These are phyloP conservation scores for Hyperopisus bebe DNA, from an alignment of 2,113 vertebrate genomes.

Conservation along the genomic window DNA sequence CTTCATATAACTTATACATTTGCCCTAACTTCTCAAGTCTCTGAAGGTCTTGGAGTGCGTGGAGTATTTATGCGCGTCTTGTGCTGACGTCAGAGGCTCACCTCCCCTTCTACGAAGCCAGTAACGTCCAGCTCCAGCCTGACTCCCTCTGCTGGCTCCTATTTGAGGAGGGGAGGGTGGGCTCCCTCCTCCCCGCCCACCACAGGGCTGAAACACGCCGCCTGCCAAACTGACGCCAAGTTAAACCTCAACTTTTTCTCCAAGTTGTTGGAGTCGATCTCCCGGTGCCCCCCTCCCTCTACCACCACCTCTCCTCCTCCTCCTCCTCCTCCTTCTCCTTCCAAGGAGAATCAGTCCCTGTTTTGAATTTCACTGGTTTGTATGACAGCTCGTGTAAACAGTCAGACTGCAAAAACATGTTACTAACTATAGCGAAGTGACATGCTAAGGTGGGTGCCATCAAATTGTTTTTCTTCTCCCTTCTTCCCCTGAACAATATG, in stretches of 20 bases:
- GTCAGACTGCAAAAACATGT: constrained; percentile 4
- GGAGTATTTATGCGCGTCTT: constrained; percentile 50
- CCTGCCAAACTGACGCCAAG: constrained; percentile 7
- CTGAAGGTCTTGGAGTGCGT: constrained; percentile 44
- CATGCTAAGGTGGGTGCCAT: neutral
- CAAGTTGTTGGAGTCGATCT: neutral
- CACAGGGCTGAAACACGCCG: constrained; percentile 29
- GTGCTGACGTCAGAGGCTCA: constrained; percentile 55
- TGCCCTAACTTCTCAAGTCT: constrained; percentile 34
- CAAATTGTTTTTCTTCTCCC: neutral
- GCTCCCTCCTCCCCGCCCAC: constrained; percentile 40
- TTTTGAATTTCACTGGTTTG: constrained; percentile 7
- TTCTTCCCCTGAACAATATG: neutral
- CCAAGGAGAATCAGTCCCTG: neutral
- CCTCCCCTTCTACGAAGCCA: constrained; percentile 58
- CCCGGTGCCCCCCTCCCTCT: neutral
- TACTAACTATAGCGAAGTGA: constrained; percentile 1
- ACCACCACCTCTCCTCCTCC: neutral
- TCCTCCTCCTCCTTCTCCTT: neutral
- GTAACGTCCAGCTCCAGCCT: constrained; percentile 47
- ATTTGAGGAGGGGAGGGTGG: constrained; percentile 53
- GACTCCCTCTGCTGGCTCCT: constrained; percentile 47
- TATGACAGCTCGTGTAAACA: neutral
- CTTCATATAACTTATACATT: neutral
- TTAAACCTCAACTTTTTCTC: constrained; percentile 7